Conservation (phyloP, 2,888 invertebrate genomes). For the Volucella inflata region DNA sequence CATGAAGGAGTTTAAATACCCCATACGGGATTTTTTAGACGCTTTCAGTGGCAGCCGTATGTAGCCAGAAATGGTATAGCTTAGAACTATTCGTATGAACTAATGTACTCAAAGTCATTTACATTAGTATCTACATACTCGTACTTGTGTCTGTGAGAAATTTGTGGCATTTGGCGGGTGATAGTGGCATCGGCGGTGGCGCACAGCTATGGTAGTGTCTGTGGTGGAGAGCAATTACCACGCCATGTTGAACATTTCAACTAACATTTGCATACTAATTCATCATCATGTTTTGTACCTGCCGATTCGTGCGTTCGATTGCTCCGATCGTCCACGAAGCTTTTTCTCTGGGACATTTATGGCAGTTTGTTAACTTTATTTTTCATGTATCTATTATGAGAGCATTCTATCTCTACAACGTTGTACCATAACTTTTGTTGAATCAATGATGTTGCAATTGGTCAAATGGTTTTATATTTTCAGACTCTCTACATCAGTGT, state of each 20-base stretch:
- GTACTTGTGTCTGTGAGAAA: conserved; percentile 17
- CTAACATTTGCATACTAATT: conserved; percentile 73
- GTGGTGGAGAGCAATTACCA: conserved; percentile 58
- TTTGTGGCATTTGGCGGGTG: conserved; percentile 30
- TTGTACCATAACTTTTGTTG: conserved; percentile 47
- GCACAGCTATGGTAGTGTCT: neutral
- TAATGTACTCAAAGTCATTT: neutral
- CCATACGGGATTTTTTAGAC: conserved; percentile 61
- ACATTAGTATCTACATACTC: neutral
- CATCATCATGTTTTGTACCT: conserved; percentile 67
- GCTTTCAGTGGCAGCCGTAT: conserved; percentile 64
- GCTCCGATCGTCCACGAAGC: neutral
- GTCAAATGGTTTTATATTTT: conserved; percentile 40
- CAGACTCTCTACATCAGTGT: neutral
- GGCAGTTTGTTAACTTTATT: conserved; percentile 17
- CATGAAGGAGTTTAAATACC: conserved; percentile 75
- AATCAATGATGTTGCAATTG: conserved; percentile 62
- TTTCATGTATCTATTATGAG: conserved; percentile 51
- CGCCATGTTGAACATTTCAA: conserved; percentile 70
- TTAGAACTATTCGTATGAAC: conserved; percentile 63
- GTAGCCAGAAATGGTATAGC: conserved; percentile 55
- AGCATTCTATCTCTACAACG: conserved; percentile 46
- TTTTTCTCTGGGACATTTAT: conserved; percentile 8
- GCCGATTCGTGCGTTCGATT: conserved; percentile 44
- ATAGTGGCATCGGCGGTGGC: conserved; percentile 1